Evolutionary conservation across 2,797 vertebrate species (phyloP).

Genomic region (Bradypodion pumilum): DNA sequence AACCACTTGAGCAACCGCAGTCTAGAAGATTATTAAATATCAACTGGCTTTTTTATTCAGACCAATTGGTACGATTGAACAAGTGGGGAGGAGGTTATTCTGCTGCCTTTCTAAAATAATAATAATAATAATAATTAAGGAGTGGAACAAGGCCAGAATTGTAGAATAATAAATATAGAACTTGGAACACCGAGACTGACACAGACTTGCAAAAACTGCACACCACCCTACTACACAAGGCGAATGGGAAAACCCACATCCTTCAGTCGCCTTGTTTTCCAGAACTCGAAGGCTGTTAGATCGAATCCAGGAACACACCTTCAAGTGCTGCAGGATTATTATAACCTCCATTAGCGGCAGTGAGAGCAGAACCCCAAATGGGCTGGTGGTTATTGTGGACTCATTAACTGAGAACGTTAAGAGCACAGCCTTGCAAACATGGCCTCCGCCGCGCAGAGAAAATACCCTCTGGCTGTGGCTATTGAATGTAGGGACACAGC

Average conservation of each 20-base stretch:
- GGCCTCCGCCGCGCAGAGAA: not conserved
- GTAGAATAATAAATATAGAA: not conserved
- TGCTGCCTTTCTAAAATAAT: not conserved
- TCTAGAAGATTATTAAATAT: not conserved
- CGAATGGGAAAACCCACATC: not conserved
- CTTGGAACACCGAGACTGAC: not conserved
- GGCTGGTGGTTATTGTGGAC: not conserved
- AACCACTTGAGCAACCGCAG: too few relatives aligned
- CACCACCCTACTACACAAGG: not conserved
- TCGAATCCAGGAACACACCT: not conserved
- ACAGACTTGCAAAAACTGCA: not conserved
- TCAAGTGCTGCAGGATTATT: not conserved
- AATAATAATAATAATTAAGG: too few relatives aligned
- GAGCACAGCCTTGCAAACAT: not conserved
- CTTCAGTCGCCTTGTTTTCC: not conserved
- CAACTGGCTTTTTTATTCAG: not conserved
- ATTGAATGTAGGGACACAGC: not conserved
- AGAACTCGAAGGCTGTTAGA: not conserved
- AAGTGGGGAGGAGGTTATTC: not conserved
- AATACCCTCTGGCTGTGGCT: not conserved
- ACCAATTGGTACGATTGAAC: not conserved
- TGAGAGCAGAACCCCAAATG: not conserved
- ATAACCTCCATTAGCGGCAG: not conserved
- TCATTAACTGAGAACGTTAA: not conserved
- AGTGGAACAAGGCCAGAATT: not conserved